Percentiles rank a stretch among this genome's conserved stretches.
phyloP scores from a whole-genome alignment of 2,113 vertebrate species.

The Sprattus sprattus region DNA sequence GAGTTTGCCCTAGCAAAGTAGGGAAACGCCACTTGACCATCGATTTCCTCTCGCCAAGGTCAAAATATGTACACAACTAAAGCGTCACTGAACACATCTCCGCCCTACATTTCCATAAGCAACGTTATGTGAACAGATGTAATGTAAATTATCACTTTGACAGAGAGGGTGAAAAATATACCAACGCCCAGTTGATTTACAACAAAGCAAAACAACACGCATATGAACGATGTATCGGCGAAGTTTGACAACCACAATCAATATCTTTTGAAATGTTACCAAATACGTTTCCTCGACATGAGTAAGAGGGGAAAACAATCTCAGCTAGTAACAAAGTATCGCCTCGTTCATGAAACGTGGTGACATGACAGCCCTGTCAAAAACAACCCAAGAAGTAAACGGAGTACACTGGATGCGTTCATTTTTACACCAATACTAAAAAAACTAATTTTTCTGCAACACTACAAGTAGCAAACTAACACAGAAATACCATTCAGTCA shows the following conservation, averaged over 20 bases:
- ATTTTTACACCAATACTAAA: not conserved
- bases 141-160: not conserved
- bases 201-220: not conserved
- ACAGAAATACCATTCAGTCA: not conserved
- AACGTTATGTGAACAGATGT: not conserved
- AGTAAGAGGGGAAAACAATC: not conserved
- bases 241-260: not conserved
- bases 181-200: slow-evolving; percentile 8
- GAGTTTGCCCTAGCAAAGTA: not conserved
- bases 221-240: not conserved
- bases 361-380: slow-evolving; percentile 12
- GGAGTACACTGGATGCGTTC: not conserved
- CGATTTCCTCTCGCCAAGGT: slow-evolving; percentile 7
- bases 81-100: slow-evolving; percentile 2
- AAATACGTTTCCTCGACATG: not conserved
- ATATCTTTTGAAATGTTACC: not conserved
- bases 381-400: not conserved
- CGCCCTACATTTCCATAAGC: not conserved
- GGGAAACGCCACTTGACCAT: slow-evolving; percentile 13
- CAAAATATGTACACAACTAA: not conserved
- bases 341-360: not conserved
- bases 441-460: not conserved
- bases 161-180: not conserved
- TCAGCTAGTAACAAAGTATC: slow-evolving; percentile 11
- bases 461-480: not conserved